Percentiles rank a stretch among this genome's conserved stretches.
These are phyloP conservation scores for Manis crassicaudata DNA, from an alignment of 2,797 vertebrate genomes.

Conservation along the genomic window DNA sequence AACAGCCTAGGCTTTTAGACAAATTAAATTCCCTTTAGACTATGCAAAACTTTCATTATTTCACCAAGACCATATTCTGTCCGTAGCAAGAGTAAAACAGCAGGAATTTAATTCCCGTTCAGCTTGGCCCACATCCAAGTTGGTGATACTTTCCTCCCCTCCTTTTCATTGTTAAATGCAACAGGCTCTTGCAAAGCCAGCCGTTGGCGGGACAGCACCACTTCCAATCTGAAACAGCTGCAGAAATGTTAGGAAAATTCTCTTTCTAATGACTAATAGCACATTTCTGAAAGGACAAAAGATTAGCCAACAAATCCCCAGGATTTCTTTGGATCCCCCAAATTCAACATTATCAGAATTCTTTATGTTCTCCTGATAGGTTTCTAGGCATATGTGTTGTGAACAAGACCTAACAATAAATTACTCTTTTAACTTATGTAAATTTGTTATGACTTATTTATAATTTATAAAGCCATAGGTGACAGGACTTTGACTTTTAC, in stretches of 20 bases:
- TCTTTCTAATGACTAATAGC: constrained; percentile 65
- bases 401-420: constrained; percentile 34
- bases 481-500: constrained; percentile 35
- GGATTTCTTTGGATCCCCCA: constrained; percentile 52
- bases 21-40: constrained; percentile 60
- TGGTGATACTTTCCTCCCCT: neutral
- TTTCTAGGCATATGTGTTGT: neutral
- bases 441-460: constrained; percentile 46
- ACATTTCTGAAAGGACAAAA: constrained; percentile 57
- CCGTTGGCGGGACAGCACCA: neutral
- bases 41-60: constrained; percentile 54
- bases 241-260: constrained; percentile 39
- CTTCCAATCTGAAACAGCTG: constrained; percentile 66
- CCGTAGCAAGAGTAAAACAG: constrained; percentile 34
- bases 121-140: constrained; percentile 30
- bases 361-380: constrained; percentile 25
- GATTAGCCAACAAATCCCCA: constrained; percentile 57
- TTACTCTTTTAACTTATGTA: constrained; percentile 9
- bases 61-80: constrained; percentile 41
- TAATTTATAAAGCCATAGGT: constrained; percentile 47
- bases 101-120: constrained; percentile 44
- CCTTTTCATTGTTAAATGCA: constrained; percentile 37
- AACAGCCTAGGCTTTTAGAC: constrained; percentile 33
- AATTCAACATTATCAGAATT: constrained; percentile 54
- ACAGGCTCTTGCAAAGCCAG: constrained; percentile 13